Conservation (phyloP, 2,888 invertebrate genomes). For the Amphimallon solstitiale region DNA sequence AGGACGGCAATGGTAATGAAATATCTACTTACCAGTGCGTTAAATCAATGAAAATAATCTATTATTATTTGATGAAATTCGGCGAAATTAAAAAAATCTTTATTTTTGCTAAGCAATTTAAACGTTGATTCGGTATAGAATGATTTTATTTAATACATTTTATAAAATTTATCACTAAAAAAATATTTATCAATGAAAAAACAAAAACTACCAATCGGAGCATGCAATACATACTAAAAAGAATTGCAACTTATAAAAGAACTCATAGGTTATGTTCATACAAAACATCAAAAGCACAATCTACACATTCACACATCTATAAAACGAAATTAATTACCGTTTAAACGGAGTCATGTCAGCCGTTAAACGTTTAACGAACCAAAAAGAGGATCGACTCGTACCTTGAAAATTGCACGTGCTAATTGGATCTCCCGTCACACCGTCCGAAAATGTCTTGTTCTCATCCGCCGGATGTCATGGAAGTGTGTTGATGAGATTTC, state of each 20-base stretch:
- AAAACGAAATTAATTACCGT: conserved; percentile 22
- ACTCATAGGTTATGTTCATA: neutral
- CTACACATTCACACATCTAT: conserved; percentile 7
- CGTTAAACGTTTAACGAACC: conserved; percentile 23
- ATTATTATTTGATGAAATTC: too few species aligned
- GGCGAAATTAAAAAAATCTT: too few species aligned
- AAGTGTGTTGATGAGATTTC: conserved; percentile 34
- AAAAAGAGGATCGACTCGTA: conserved; percentile 20
- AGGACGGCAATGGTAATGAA: too few species aligned
- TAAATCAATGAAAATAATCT: too few species aligned
- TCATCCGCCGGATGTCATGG: conserved; percentile 6
- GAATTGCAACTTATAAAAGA: neutral
- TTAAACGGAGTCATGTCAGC: conserved; percentile 5
- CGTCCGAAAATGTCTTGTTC: conserved; percentile 11
- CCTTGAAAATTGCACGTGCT: conserved; percentile 31
- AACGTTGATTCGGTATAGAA: too few species aligned
- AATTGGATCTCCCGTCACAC: conserved; percentile 21
- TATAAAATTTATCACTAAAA: too few species aligned
- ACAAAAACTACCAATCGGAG: too few species aligned
- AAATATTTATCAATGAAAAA: too few species aligned
- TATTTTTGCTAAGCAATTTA: too few species aligned
- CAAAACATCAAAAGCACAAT: conserved; percentile 1
- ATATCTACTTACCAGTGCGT: too few species aligned
- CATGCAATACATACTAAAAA: too few species aligned
- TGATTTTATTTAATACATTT: too few species aligned